Conservation (phyloP, 2,888 invertebrate species). For the Agonopterix heracliana region DNA sequence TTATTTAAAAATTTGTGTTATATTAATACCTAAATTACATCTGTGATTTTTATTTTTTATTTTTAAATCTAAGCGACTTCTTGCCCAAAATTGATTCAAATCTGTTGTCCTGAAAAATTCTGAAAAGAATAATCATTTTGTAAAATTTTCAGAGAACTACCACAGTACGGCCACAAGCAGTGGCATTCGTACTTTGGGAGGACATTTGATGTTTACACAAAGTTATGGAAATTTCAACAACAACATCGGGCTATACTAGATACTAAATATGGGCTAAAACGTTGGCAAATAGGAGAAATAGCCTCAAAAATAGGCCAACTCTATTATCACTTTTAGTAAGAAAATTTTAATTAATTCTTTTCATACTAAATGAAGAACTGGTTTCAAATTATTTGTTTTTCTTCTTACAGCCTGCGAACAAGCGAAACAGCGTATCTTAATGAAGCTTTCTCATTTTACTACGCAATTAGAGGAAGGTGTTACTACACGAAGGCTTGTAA, state of each 20-base stretch:
- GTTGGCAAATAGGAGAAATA: constrained; percentile 99
- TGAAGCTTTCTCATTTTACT: constrained; percentile 97
- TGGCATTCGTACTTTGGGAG: constrained; percentile 98
- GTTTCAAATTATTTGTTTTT: not conserved
- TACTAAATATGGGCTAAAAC: constrained; percentile 93
- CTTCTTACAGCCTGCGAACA: constrained; percentile 86
- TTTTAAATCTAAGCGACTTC: not conserved
- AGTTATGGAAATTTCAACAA: constrained; percentile 98
- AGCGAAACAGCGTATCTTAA: constrained; percentile 97
- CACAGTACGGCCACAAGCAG: constrained; percentile 97
- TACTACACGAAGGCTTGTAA: constrained; percentile 96
- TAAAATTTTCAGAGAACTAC: constrained; percentile 86
- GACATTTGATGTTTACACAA: constrained; percentile 98
- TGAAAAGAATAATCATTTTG: too few species aligned
- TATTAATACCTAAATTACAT: too few species aligned
- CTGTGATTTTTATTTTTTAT: not conserved
- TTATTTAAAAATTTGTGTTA: not conserved
- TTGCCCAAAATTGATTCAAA: too few species aligned
- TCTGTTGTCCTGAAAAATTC: too few species aligned
- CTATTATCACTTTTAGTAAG: constrained; percentile 98
- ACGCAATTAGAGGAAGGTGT: constrained; percentile 93
- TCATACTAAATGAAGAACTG: too few species aligned
- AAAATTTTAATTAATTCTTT: constrained; percentile 21
- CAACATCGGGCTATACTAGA: constrained; percentile 94
- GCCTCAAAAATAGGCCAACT: constrained; percentile 99